phyloP scores from a whole-genome alignment of 2,113 vertebrate species.

The Gambusia affinis region DNA sequence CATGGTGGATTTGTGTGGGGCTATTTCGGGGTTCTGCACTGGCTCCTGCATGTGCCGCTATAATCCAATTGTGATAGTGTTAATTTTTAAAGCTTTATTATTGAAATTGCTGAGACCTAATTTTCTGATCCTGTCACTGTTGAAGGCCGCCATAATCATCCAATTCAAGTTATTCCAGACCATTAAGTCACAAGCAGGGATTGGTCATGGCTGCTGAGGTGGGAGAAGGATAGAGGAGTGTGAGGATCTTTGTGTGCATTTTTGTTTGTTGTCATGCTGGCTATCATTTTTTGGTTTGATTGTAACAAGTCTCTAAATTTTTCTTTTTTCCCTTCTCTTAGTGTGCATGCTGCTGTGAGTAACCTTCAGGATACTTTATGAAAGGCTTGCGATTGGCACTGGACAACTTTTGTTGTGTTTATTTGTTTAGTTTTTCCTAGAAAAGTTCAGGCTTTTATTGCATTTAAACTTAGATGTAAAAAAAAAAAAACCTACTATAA shows the following conservation, averaged over 20 bases:
- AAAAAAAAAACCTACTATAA: conserved; percentile 17
- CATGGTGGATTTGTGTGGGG: conserved; percentile 71
- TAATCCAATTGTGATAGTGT: conserved; percentile 78
- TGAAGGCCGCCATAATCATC: conserved; percentile 66
- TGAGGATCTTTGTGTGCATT: conserved; percentile 25
- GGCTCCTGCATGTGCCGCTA: conserved; percentile 59
- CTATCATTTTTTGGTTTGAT: conserved; percentile 31
- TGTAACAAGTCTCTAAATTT: conserved; percentile 19
- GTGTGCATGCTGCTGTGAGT: not conserved
- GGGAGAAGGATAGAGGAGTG: conserved; percentile 18
- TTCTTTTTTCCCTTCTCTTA: conserved; percentile 2
- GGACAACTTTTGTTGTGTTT: conserved; percentile 37
- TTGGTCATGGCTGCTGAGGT: conserved; percentile 56
- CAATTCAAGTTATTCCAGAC: conserved; percentile 75
- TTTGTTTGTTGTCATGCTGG: conserved; percentile 9
- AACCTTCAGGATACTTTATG: conserved; percentile 25
- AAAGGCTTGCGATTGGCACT: conserved; percentile 40
- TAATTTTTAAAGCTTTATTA: conserved; percentile 80
- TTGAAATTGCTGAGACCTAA: conserved; percentile 79
- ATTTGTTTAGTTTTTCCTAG: conserved; percentile 22
- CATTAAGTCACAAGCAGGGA: conserved; percentile 61
- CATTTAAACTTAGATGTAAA: conserved; percentile 36
- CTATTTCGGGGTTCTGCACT: conserved; percentile 66
- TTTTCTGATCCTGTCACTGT: conserved; percentile 72
- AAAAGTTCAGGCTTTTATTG: conserved; percentile 4